Base-by-base conservation (phyloP, 1,140 invertebrate genomes). In the Pemphigus obesinymphae region DNA sequence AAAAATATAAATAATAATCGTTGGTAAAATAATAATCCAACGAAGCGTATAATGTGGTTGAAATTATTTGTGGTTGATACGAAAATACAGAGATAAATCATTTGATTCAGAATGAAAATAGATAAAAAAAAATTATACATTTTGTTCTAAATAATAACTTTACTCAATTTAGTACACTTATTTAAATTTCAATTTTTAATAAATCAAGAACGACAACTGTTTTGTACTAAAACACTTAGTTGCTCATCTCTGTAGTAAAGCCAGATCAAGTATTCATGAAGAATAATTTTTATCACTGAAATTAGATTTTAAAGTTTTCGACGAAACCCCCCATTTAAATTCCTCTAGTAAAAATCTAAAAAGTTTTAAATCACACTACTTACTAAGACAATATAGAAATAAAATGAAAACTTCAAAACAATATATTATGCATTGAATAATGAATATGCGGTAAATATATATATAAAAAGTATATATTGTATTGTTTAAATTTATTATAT, bases 291-390 rank as follows among this genome's bases (percentile, higher is more conserved):
- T 50, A 20, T 73, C 26, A 50, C 40, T 20, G 26, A 48, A 48
- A 73, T 31, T 15, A 29, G 23, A 48, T 48, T 20, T 73, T 31
- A 26, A 50, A 48, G 70, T 50, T 48, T 73, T 73, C 70, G 31
- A n/a, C 26, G 23, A 50, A 48, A 48, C 31, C 45, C 40, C 11
- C 43, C 20, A 29, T 73, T 50, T 1, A 31, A 50, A 73, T 73
- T 31, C 43, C 70, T 17, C 70, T 11, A 29, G 70, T 20, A 43
- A n/a, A 73, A 20, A 73, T 48, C 17, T 17, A 13, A 45, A 70
- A 73, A 73, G 45, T 73, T 50, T 73, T 73, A 73, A 50, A 73
- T 31, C 29, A 50, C 17, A 50, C 43, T 43, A 45, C 40, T 29
- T 40, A 40, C 37, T 26, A 2, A 7, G 15, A 3, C n/a, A 23